phyloP scores from a whole-genome alignment of 35 echinoderm and acorn worm species.

The Heliocidaris tuberculata region DNA sequence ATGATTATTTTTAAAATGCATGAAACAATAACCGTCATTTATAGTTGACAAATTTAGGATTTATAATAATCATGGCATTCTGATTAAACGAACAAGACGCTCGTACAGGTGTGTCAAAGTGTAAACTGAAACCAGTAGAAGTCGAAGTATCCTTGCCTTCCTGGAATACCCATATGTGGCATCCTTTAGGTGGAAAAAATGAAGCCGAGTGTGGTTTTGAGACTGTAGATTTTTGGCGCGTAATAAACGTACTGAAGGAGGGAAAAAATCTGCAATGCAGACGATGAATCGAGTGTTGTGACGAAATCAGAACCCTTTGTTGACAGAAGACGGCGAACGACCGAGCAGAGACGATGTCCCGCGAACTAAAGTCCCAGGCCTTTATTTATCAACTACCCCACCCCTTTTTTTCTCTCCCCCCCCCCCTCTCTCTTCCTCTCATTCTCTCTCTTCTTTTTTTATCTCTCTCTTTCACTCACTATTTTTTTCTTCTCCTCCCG shows the following conservation, averaged over 20 bases:
- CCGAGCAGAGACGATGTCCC: slow-evolving; percentile 24
- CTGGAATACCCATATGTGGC: neutral
- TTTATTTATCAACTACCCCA: neutral
- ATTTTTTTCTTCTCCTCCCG: neutral
- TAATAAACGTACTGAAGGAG: neutral
- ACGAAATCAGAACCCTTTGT: slow-evolving; percentile 32
- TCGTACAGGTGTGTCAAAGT: neutral
- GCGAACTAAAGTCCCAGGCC: neutral
- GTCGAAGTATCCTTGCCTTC: neutral
- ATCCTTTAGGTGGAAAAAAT: neutral
- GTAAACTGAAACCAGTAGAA: neutral
- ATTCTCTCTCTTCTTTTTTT: neutral
- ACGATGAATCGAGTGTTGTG: slow-evolving; percentile 21
- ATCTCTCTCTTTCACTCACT: neutral
- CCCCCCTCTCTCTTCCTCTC: neutral
- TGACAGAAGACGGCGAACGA: slow-evolving; percentile 38
- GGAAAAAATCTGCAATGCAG: slow-evolving; percentile 8
- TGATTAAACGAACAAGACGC: neutral
- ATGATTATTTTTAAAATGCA: too few species aligned
- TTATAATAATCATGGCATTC: neutral
- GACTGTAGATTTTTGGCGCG: neutral
- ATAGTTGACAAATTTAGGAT: too few species aligned
- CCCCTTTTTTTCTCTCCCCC: neutral
- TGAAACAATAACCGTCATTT: too few species aligned
- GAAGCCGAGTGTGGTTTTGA: neutral